Percentiles rank a stretch among this genome's conserved stretches.
Conservation (phyloP, 2,797 vertebrate species). For the Bovichtus variegatus region DNA sequence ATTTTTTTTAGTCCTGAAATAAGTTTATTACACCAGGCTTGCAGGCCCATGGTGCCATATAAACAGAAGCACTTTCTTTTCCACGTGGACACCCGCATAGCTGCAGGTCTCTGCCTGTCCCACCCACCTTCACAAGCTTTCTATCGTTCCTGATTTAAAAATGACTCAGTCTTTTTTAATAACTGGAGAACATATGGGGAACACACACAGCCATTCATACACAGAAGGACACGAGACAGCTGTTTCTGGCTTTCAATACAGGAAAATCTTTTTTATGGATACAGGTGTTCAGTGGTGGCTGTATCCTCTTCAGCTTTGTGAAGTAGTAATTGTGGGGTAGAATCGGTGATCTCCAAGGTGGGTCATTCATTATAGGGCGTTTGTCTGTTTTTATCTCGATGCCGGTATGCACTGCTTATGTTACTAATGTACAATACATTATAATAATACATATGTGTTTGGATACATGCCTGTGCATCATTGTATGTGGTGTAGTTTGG, state of each 20-base stretch:
- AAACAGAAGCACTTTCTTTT: background rate
- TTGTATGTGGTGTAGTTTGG: background rate
- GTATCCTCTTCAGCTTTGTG: slow-evolving; percentile 20
- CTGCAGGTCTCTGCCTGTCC: slow-evolving; percentile 43
- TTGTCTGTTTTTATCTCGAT: background rate
- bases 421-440: background rate
- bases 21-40: background rate
- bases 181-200: slow-evolving; percentile 33
- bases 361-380: slow-evolving; percentile 6
- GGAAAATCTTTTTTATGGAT: slow-evolving; percentile 24
- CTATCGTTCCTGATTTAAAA: slow-evolving; percentile 52
- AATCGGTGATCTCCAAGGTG: slow-evolving; percentile 29
- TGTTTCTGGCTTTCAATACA: slow-evolving; percentile 60
- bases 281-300: slow-evolving; percentile 55
- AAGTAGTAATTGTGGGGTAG: slow-evolving; percentile 51
- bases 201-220: slow-evolving; percentile 47
- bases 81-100: background rate
- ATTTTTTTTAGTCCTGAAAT: background rate
- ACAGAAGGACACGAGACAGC: slow-evolving; percentile 42
- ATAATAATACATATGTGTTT: slow-evolving; percentile 6
- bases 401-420: background rate
- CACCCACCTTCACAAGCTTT: slow-evolving; percentile 40
- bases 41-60: background rate
- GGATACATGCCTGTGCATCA: background rate
- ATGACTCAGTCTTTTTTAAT: slow-evolving; percentile 56